Percentiles rank a stretch among this genome's conserved stretches.
Conservation (phyloP, 2,113 vertebrate species). For the Fregetta grallaria region DNA sequence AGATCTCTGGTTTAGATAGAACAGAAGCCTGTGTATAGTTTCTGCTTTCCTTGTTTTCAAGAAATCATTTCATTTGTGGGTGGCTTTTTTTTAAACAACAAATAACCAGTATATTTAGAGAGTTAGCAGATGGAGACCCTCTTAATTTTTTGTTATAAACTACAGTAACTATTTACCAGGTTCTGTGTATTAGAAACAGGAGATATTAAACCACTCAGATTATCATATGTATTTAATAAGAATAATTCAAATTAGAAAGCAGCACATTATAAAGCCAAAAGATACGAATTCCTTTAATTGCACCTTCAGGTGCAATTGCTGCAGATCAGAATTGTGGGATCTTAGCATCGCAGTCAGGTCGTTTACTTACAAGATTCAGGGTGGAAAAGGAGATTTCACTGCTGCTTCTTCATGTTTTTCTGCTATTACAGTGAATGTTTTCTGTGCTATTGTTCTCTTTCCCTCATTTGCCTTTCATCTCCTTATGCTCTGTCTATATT, state of each 20-base stretch:
- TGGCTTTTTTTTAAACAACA: not conserved
- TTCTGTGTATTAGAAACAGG: not conserved
- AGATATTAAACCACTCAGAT: not conserved
- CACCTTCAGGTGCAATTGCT: not conserved
- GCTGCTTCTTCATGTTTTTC: not conserved
- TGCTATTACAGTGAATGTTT: not conserved
- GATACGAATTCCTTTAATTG: not conserved
- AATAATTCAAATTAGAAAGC: not conserved
- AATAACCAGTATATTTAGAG: not conserved
- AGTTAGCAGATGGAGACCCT: not conserved
- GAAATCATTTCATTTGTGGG: not conserved
- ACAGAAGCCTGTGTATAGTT: not conserved
- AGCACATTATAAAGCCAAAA: not conserved
- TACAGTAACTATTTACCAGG: not conserved
- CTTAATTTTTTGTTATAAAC: too few relatives aligned
- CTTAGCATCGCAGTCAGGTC: not conserved
- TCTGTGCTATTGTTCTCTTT: not conserved
- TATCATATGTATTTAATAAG: not conserved
- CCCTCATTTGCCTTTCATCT: not conserved
- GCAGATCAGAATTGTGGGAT: not conserved
- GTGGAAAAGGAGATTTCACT: not conserved
- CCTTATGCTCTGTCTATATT: not conserved
- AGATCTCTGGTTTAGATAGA: not conserved
- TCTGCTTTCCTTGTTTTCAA: not conserved
- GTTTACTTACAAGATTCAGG: not conserved